phyloP scores from a whole-genome alignment of 2,797 vertebrate species.

The Tadarida brasiliensis region DNA sequence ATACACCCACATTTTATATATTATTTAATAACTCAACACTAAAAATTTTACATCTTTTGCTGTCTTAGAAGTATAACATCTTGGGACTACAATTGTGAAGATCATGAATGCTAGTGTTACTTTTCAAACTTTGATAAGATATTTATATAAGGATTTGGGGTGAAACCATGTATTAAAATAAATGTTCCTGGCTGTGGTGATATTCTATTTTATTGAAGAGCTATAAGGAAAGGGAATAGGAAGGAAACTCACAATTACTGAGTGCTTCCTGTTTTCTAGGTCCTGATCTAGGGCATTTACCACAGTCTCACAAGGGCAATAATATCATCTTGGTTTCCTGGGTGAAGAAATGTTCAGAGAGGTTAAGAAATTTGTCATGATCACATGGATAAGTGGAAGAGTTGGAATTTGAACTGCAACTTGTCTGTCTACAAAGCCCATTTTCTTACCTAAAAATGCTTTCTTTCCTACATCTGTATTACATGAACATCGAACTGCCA shows the following conservation, averaged over 20 bases:
- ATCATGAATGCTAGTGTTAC: background rate
- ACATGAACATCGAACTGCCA: background rate
- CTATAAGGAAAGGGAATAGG: background rate
- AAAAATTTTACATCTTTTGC: background rate
- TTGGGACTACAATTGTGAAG: background rate
- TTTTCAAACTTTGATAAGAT: background rate
- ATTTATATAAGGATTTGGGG: background rate
- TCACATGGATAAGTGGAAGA: background rate
- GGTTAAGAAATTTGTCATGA: background rate
- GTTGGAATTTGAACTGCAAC: background rate
- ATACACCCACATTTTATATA: background rate
- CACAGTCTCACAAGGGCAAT: background rate
- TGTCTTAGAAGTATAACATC: conserved; percentile 3
- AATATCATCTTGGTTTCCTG: background rate
- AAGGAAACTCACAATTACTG: background rate
- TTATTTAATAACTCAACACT: conserved; percentile 2
- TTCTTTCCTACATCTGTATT: background rate
- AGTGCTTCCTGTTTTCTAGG: background rate
- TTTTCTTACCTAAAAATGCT: conserved; percentile 21
- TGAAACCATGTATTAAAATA: conserved; percentile 26
- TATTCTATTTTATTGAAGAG: background rate
- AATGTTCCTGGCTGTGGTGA: background rate
- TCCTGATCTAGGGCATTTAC: background rate
- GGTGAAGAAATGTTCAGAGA: conserved; percentile 3
- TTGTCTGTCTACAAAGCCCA: background rate